Evolutionary conservation across 2,888 invertebrate species (phyloP).

Genomic region (Tuta absoluta): DNA sequence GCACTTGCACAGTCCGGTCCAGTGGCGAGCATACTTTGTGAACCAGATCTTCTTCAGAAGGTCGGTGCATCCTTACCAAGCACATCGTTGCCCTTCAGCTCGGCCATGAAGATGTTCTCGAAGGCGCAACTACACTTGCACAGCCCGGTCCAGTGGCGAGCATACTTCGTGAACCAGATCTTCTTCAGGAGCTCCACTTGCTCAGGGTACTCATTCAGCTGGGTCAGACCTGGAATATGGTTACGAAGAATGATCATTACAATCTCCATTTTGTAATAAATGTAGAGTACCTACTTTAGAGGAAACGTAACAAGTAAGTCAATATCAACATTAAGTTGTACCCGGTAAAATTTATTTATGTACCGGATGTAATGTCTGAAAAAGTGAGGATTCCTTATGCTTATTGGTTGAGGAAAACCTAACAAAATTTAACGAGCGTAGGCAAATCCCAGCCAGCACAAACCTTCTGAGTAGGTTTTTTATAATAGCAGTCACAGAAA

Average conservation of each 20-base stretch:
- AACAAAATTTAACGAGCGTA: no score
- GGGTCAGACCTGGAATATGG: slow-evolving; percentile 70
- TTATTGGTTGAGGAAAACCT: no score
- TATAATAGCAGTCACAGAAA: no score
- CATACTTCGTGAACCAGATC: slow-evolving; percentile 92
- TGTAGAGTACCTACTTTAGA: no score
- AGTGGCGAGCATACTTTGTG: slow-evolving; percentile 90
- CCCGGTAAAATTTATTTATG: no score
- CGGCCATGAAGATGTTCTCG: slow-evolving; percentile 95
- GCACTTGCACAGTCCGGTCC: slow-evolving; percentile 87
- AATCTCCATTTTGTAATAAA: no score
- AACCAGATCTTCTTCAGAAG: slow-evolving; percentile 88
- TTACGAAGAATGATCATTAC: neutral
- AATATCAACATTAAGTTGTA: no score
- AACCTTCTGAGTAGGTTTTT: no score
- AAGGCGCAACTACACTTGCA: slow-evolving; percentile 94
- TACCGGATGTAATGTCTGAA: no score
- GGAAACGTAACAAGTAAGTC: no score
- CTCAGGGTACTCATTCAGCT: slow-evolving; percentile 83
- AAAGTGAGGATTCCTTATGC: no score
- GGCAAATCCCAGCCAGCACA: no score
- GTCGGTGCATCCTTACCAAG: slow-evolving; percentile 63
- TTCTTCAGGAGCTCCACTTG: slow-evolving; percentile 83
- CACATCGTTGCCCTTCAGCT: slow-evolving; percentile 89
- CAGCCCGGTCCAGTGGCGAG: slow-evolving; percentile 87